These are phyloP conservation scores for Phasianus colchicus DNA, from an alignment of 2,113 vertebrate genomes.

Conservation along the genomic window DNA sequence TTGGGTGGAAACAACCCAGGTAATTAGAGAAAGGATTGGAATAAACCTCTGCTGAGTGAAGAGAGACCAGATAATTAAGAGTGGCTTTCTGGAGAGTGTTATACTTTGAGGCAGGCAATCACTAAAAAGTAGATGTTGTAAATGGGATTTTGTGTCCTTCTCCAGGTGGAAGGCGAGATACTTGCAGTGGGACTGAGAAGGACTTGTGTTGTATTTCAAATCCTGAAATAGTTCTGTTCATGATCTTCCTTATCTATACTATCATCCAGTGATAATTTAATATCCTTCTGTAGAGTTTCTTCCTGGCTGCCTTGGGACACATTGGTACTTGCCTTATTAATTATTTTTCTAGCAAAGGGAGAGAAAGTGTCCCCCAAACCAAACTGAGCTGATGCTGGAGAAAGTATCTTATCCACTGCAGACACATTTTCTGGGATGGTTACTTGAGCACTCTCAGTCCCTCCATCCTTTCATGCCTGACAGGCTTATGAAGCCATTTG, in stretches of 20 bases:
- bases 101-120: background rate
- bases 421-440: background rate
- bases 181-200: background rate
- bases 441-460: background rate
- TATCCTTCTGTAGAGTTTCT: background rate
- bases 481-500: background rate
- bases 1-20: background rate
- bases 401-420: background rate
- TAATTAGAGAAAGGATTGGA: background rate
- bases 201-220: background rate
- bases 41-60: background rate
- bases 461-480: background rate
- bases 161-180: background rate
- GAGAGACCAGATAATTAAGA: background rate
- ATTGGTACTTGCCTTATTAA: background rate
- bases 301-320: background rate
- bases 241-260: background rate
- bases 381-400: background rate
- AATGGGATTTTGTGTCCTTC: background rate
- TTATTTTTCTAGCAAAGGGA: background rate
- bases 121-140: background rate
- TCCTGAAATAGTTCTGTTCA: background rate
- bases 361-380: background rate
- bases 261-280: background rate
- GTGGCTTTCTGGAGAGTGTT: background rate